These are phyloP conservation scores for Semnornis frantzii DNA, from an alignment of 2,113 vertebrate genomes.

Conservation along the genomic window DNA sequence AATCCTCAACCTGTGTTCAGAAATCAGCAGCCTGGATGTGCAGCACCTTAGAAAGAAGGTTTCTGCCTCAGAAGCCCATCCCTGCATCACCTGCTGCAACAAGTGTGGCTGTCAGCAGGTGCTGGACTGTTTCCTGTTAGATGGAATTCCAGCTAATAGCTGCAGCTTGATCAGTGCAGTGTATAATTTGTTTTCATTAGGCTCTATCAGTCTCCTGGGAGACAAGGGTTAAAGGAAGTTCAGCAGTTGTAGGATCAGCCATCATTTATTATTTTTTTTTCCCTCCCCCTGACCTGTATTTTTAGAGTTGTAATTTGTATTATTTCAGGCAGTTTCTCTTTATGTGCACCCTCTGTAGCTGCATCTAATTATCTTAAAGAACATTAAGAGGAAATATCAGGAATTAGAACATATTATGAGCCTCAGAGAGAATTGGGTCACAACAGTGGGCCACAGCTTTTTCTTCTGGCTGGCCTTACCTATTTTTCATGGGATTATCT, in stretches of 20 bases:
- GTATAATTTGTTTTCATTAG: slow-evolving; percentile 14
- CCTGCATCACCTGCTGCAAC: neutral
- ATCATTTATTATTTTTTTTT: neutral
- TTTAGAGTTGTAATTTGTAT: neutral
- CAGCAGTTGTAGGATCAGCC: neutral
- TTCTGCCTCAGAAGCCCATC: neutral
- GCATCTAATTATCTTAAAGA: neutral
- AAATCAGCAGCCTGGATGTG: neutral
- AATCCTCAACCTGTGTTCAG: neutral
- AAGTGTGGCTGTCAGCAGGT: neutral
- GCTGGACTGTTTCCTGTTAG: neutral
- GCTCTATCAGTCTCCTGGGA: neutral
- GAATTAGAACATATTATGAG: neutral
- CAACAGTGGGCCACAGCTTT: neutral
- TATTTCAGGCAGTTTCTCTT: neutral
- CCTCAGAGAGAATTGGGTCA: neutral
- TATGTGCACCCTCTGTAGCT: neutral
- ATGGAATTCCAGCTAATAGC: neutral
- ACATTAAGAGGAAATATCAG: neutral
- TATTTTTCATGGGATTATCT: neutral
- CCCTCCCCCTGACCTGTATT: neutral
- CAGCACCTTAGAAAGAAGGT: neutral
- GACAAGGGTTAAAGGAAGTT: neutral
- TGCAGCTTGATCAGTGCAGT: neutral
- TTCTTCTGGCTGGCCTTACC: neutral